These are phyloP conservation scores for Oasisia sp. DNA, from an alignment of 2,888 invertebrate species.

Conservation along the genomic window DNA sequence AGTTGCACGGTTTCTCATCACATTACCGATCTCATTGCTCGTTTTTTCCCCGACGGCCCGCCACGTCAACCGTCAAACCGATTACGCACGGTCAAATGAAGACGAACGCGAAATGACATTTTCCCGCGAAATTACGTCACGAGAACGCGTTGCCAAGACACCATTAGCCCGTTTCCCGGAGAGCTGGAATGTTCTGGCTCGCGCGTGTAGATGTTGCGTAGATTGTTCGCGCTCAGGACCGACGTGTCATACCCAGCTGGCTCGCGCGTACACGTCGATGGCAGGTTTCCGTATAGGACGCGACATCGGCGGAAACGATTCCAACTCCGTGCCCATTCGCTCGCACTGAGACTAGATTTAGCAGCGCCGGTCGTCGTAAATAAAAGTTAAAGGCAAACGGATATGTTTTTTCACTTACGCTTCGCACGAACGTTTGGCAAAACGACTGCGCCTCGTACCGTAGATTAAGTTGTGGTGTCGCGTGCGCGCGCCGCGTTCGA, in stretches of 20 bases:
- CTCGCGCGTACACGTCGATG: background rate
- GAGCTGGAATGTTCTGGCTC: background rate
- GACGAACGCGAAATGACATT: background rate
- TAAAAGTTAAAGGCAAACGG: too few relatives aligned
- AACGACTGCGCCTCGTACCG: too few relatives aligned
- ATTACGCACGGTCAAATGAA: background rate
- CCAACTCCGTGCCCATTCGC: background rate
- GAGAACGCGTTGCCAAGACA: background rate
- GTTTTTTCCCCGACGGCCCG: background rate
- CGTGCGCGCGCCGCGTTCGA: background rate
- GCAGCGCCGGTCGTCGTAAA: background rate
- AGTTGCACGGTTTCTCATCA: background rate
- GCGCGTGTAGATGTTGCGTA: background rate
- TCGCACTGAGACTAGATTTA: background rate
- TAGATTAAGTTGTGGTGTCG: too few relatives aligned
- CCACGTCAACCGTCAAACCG: background rate
- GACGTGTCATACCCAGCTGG: background rate
- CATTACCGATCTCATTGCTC: background rate
- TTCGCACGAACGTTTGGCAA: too few relatives aligned
- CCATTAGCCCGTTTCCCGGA: background rate
- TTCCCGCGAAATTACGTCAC: conserved; percentile 17
- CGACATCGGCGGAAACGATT: background rate
- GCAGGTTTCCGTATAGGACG: background rate
- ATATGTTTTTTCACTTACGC: too few relatives aligned
- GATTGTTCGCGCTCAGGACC: background rate